Percentiles rank a stretch among this genome's conserved stretches.
phyloP scores from a whole-genome alignment of 1,140 invertebrate species.

The Drosophila sturtevanti region DNA sequence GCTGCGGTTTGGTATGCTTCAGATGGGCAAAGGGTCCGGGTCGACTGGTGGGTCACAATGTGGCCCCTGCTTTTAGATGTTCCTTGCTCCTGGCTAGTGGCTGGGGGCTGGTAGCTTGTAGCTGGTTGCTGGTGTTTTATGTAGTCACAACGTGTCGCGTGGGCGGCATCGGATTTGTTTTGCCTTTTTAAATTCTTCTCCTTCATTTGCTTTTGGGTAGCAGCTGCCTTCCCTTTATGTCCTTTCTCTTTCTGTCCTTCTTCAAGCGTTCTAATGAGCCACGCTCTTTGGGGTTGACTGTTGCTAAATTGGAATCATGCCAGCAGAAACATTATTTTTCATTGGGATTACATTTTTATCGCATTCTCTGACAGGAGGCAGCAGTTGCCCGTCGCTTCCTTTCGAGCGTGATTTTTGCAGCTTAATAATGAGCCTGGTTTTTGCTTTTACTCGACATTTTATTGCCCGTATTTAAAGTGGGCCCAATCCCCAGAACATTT shows the following conservation, averaged over 20 bases:
- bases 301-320: conserved; percentile 75
- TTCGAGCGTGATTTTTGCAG: conserved; percentile 82
- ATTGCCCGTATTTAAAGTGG: conserved; percentile 61
- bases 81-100: too few relatives aligned
- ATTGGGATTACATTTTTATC: conserved; percentile 82
- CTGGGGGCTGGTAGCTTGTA: too few relatives aligned
- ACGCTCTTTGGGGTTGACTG: conserved; percentile 46
- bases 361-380: conserved; percentile 74
- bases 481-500: neutral
- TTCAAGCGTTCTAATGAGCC: conserved; percentile 56
- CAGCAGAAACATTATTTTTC: conserved; percentile 78
- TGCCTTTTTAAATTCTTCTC: conserved; percentile 82
- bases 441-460: conserved; percentile 72
- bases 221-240: conserved; percentile 15
- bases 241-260: neutral
- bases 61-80: conserved; percentile 32
- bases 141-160: conserved; percentile 67
- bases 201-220: conserved; percentile 72
- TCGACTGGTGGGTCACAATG: conserved; percentile 35
- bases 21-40: neutral
- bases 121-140: conserved; percentile 64
- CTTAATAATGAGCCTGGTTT: conserved; percentile 75
- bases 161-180: conserved; percentile 68
- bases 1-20: conserved; percentile 33
- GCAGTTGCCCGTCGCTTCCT: conserved; percentile 63